Evolutionary conservation across 2,113 vertebrate species (phyloP), one percentile per base, ranked within the genome.

Genomic region (Osmerus mordax): DNA sequence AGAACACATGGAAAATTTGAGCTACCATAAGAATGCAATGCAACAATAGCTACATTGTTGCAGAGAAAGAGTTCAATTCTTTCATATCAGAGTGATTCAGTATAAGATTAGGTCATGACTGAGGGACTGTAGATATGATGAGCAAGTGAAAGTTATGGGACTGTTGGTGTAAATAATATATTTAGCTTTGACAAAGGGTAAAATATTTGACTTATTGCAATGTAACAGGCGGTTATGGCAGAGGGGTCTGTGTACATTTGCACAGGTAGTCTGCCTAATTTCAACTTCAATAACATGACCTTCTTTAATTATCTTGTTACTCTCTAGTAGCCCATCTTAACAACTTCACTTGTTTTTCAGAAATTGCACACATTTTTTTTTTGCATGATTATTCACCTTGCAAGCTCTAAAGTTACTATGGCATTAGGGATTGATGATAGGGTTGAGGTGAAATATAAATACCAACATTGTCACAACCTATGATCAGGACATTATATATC

Each of bases 51-150:
- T 58, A 81, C 79, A 85, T 78, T 84, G 88, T 84, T 85, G 91
- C 83, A 66, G 72, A 83, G 81, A 82, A 91, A 81, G 89, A 90
- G 92, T 93, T 91, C 90, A 88, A 90, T 86, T 83, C 80, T 83
- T 87, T 87, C 79, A 77, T 85, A 75, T 89, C 77, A 70, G 63
- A 80, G 73, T 77, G 76, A 76, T 82, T 83, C 78, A 75, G 72
- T 70, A 72, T 47, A 71, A 64, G 65, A 82, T 87, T 78, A 74
- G 85, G 85, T 91, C 86, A 86, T 81, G 84, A 80, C 82, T 23
- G 23, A 78, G 82, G 81, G 86, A 77, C 76, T 75, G 76, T 74
- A 28, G 81, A 80, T 65, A 67, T 67, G 63, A 74, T 47, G 65
- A 70, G 53, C 28, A 62, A 69, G 75, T 23, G 68, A 14, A 78